These are phyloP conservation scores for Caenorhabditis sp. DNA, from an alignment of 2,888 invertebrate species.

Conservation along the genomic window DNA sequence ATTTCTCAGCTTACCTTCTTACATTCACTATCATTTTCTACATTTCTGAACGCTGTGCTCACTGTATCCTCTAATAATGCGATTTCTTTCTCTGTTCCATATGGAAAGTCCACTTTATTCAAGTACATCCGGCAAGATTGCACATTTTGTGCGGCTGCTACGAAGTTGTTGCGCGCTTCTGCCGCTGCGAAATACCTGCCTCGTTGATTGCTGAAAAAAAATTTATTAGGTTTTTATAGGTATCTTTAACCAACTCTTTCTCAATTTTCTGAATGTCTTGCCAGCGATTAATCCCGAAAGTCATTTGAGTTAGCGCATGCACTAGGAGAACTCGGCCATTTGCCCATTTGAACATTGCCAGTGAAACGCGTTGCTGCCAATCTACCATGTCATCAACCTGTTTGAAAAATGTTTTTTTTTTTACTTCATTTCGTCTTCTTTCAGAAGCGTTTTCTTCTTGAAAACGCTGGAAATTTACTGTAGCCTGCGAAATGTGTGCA, in stretches of 20 bases:
- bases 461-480: no score
- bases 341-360: constrained; percentile 74
- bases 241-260: constrained; percentile 60
- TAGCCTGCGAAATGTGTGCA: neutral
- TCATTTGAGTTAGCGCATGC: constrained; percentile 74
- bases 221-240: neutral
- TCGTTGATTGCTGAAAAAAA: constrained; percentile 72
- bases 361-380: constrained; percentile 73
- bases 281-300: constrained; percentile 74
- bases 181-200: constrained; percentile 74
- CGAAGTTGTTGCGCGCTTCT: constrained; percentile 75
- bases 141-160: constrained; percentile 75
- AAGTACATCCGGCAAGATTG: constrained; percentile 74
- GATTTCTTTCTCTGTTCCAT: constrained; percentile 74
- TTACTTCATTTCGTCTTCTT: no score
- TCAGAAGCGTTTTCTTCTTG: no score
- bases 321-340: constrained; percentile 72
- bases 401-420: no score
- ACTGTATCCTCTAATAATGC: constrained; percentile 73
- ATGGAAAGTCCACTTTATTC: constrained; percentile 74
- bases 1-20: constrained; percentile 43
- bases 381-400: constrained; percentile 73
- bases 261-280: constrained; percentile 71
- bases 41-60: constrained; percentile 74
- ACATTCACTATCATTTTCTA: constrained; percentile 73